Conservation (phyloP, 2,113 vertebrate genomes). For the Malurus cyaneus region DNA sequence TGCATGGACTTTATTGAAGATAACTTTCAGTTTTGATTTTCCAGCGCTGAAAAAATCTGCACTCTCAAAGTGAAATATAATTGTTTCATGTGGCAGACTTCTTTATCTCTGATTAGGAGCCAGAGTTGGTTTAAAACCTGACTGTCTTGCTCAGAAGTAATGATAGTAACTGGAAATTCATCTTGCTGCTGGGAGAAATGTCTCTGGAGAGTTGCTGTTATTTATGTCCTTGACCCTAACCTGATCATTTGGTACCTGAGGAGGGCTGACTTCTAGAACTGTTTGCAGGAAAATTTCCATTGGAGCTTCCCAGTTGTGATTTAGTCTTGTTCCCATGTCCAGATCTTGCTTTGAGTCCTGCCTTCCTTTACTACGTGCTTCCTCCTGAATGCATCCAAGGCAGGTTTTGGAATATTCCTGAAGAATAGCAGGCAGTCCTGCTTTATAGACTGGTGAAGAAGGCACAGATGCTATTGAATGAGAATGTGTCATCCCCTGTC, state of each 20-base stretch:
- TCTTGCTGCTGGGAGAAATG: neutral
- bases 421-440: neutral
- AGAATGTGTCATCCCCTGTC: neutral
- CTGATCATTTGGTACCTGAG: neutral
- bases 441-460: neutral
- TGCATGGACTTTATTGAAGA: neutral
- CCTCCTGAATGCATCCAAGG: neutral
- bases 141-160: neutral
- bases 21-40: neutral
- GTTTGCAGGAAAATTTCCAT: neutral
- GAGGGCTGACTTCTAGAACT: neutral
- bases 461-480: neutral
- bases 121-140: neutral
- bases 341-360: neutral
- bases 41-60: neutral
- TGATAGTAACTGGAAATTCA: neutral
- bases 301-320: neutral
- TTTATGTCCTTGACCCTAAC: neutral
- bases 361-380: neutral
- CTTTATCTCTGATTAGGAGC: neutral
- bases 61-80: neutral
- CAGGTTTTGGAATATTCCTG: rapidly evolving
- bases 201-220: neutral
- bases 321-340: neutral
- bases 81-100: neutral